Evolutionary conservation across 1,140 invertebrate species (phyloP).

Genomic region (Neodiprion pinetum): DNA sequence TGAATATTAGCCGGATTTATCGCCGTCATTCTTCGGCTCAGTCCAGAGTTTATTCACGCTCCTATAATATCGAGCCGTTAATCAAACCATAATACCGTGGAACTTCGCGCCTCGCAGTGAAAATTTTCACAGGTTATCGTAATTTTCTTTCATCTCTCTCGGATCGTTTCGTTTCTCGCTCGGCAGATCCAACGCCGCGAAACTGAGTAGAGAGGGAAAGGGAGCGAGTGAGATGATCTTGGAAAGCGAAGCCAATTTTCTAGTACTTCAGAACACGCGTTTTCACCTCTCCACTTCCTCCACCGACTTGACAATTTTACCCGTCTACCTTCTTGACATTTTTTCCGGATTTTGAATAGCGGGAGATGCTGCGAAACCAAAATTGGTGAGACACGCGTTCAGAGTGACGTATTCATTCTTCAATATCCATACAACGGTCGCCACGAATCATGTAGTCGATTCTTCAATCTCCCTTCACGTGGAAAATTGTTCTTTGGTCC

Average conservation of each 20-base stretch:
- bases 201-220: constrained; percentile 1
- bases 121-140: background rate
- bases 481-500: background rate
- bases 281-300: too few relatives aligned
- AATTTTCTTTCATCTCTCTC: background rate
- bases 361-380: too few relatives aligned
- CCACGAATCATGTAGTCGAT: too few relatives aligned
- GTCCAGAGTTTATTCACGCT: too few relatives aligned
- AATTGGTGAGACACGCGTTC: too few relatives aligned
- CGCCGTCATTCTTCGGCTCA: constrained; percentile 7
- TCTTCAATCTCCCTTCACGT: background rate
- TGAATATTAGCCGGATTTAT: constrained; percentile 34
- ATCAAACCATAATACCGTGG: background rate
- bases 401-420: too few relatives aligned
- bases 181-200: constrained; percentile 4
- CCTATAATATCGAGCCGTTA: background rate
- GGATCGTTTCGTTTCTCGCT: constrained; percentile 15
- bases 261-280: too few relatives aligned
- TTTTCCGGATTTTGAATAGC: too few relatives aligned
- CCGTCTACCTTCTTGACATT: too few relatives aligned
- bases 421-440: too few relatives aligned
- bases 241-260: too few relatives aligned
- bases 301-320: too few relatives aligned
- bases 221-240: background rate
- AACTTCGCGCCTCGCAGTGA: background rate